Evolutionary conservation across 2,888 invertebrate genomes (phyloP).

Genomic region (Morpho deidamia): DNA sequence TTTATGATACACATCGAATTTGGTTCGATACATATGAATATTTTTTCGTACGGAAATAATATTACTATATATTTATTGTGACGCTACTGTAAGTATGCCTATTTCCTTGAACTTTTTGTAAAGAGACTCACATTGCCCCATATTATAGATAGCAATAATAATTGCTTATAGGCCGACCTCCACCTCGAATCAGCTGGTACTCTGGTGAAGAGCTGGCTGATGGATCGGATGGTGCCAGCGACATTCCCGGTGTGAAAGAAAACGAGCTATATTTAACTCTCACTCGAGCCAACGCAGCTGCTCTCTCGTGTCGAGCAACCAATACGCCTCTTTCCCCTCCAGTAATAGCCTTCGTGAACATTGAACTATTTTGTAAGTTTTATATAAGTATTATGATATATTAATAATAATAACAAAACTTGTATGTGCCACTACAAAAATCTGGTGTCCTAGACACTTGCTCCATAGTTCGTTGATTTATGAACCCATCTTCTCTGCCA

Average conservation of each 20-base stretch:
- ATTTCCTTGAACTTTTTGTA: no score
- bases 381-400: not conserved
- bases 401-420: no score
- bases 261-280: slow-evolving; percentile 83
- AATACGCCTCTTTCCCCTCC: slow-evolving; percentile 85
- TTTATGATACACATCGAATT: no score
- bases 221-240: slow-evolving; percentile 81
- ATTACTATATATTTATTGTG: no score
- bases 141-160: no score
- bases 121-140: no score
- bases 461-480: no score
- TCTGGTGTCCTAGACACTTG: no score
- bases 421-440: not conserved
- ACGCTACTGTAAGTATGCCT: no score
- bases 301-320: slow-evolving; percentile 84
- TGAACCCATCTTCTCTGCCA: no score
- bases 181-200: slow-evolving; percentile 88
- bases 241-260: slow-evolving; percentile 82
- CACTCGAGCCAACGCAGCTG: slow-evolving; percentile 82
- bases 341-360: slow-evolving; percentile 80
- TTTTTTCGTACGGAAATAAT: no score
- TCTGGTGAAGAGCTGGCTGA: slow-evolving; percentile 85
- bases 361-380: slow-evolving; percentile 86
- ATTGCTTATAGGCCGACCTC: slow-evolving; percentile 81
- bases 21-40: no score